Evolutionary conservation across 2,797 vertebrate species (phyloP).

Genomic region (Heteromormyrus szaboi): DNA sequence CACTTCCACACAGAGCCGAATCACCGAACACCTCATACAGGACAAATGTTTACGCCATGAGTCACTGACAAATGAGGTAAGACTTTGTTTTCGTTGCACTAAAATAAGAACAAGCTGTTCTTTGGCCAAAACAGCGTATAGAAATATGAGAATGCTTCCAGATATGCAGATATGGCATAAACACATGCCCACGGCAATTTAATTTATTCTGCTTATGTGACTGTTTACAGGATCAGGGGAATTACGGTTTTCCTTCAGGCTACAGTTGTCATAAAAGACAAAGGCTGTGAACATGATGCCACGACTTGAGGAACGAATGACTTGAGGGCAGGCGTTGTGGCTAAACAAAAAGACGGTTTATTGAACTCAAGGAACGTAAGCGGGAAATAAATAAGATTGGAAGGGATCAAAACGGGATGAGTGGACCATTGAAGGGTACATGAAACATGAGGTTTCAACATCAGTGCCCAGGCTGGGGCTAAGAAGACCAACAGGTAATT

Average conservation of each 20-base stretch:
- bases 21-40: not conserved
- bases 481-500: not conserved
- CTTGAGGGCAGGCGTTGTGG: not conserved
- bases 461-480: not conserved
- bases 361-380: not conserved
- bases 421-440: not conserved
- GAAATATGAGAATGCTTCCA: not conserved
- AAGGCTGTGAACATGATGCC: not conserved
- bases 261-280: not conserved
- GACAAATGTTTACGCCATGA: not conserved
- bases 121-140: not conserved
- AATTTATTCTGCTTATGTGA: not conserved
- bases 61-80: conserved; percentile 6
- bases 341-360: not conserved
- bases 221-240: conserved; percentile 11
- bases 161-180: not conserved
- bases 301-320: not conserved
- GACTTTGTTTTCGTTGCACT: not conserved
- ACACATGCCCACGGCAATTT: not conserved
- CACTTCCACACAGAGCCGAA: not conserved
- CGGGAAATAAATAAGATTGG: not conserved
- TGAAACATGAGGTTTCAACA: not conserved
- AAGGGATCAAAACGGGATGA: not conserved
- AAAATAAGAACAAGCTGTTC: conserved; percentile 9
- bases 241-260: not conserved